Conservation (phyloP, 1,140 invertebrate species). For the Berghia stephanieae region DNA sequence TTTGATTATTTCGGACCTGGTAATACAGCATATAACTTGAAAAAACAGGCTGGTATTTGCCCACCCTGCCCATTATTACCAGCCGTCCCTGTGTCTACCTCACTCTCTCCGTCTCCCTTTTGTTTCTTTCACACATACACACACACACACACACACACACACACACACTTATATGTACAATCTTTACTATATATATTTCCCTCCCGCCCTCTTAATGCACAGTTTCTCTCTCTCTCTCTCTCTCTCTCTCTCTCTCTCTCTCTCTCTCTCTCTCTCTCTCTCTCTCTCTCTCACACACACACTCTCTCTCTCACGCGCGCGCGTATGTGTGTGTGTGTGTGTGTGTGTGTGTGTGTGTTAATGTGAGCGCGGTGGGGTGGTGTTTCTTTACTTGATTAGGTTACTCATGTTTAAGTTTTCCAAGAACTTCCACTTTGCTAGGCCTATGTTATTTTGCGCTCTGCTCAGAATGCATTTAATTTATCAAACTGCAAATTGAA, state of each 20-base stretch:
- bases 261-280: constrained; percentile 26
- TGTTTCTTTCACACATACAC: constrained; percentile 6
- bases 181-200: neutral
- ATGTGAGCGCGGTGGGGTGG: neutral
- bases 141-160: constrained; percentile 3
- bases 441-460: neutral
- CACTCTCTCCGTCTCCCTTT: constrained; percentile 1
- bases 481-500: neutral
- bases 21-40: no score
- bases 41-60: no score
- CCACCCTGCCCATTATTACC: no score
- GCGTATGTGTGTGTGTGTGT: neutral
- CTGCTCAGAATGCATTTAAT: neutral
- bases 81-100: constrained; percentile 10
- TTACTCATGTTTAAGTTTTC: neutral
- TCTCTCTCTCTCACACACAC: constrained; percentile 21
- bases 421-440: neutral
- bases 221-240: neutral
- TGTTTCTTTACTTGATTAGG: neutral
- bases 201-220: neutral
- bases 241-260: constrained; percentile 12
- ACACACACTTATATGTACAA: neutral
- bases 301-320: constrained; percentile 16
- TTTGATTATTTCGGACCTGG: no score
- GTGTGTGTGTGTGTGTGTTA: neutral